Base-by-base conservation (phyloP, 2,888 invertebrate species). In the Lasioglossum figueresi region DNA sequence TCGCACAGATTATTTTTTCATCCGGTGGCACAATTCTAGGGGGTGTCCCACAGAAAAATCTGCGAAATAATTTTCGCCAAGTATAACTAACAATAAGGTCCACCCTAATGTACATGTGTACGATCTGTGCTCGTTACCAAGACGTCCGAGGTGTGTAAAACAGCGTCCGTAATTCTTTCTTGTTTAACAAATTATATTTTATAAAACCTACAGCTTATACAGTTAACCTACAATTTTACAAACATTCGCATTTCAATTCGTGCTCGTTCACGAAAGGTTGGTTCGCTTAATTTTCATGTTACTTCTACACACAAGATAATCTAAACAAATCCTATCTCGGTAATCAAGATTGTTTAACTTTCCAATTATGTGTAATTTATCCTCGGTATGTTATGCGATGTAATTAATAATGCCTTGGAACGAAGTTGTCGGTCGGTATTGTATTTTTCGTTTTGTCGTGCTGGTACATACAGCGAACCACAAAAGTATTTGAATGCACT, bases 321-420 rank as follows among this genome's bases (percentile, higher is more conserved):
- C 27, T 8, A 19, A 4, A 45, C 45, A 40, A 52, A 68, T 73
- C 10, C 23, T 14, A 63, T 37, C 34, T 63, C 4, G 16, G 40
- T 70, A 27, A 31, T 83, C 63, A 56, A 34, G 71, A 23, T 45
- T 72, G n/a, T 45, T 75, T 34, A 1, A 23, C 2, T 45, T 56
- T 40, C 37, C 23, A 72, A 84, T 84, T 83, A 76, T 2, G 1
- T n/a, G 27, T 66, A 75, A 83, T 84, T 78, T 52, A 40, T 34
- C 34, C 71, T 5, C 27, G 1, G 2, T 10, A 63, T 8, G 45
- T 14, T 37, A 31, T 23, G 66, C 34, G 4, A 4, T 56, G 71
- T 78, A 72, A 75, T 82, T 66, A 63, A 79, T 66, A 76, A 0
- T 19, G 8, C 27, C 31, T 10, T 48, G 56, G 3, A 8, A 12